phyloP scores from a whole-genome alignment of 2,113 vertebrate species.

The Stomatorhinus ivindoensis region DNA sequence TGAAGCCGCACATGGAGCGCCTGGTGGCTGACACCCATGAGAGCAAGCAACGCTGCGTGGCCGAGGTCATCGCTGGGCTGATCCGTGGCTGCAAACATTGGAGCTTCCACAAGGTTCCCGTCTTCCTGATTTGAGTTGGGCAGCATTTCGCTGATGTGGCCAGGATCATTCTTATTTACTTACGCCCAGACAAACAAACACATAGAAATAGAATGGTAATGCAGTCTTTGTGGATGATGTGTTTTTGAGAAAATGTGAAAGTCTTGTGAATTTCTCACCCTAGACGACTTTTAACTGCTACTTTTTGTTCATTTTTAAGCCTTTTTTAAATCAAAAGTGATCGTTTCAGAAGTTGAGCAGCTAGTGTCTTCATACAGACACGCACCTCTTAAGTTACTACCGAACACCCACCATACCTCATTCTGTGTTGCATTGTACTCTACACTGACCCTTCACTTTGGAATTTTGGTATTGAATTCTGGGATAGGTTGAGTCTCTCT shows the following conservation, averaged over 20 bases:
- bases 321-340: neutral
- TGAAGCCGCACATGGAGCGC: slow-evolving; percentile 81
- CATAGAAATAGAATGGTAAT: neutral
- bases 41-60: slow-evolving; percentile 88
- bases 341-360: neutral
- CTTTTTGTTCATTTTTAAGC: neutral
- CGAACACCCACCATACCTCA: neutral
- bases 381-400: neutral
- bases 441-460: slow-evolving; percentile 11
- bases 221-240: neutral
- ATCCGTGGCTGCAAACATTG: slow-evolving; percentile 95
- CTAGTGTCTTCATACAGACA: neutral
- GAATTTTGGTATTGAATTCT: slow-evolving; percentile 6
- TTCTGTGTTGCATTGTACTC: neutral
- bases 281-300: neutral
- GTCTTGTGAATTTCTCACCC: neutral
- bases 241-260: neutral
- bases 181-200: neutral
- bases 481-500: slow-evolving; percentile 82
- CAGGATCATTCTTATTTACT: neutral
- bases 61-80: slow-evolving; percentile 91
- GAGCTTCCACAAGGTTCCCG: slow-evolving; percentile 81
- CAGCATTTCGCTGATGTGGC: neutral
- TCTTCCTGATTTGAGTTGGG: neutral
- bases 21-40: slow-evolving; percentile 85